phyloP scores from a whole-genome alignment of 2,888 invertebrate species.

The Heliconius hortense region DNA sequence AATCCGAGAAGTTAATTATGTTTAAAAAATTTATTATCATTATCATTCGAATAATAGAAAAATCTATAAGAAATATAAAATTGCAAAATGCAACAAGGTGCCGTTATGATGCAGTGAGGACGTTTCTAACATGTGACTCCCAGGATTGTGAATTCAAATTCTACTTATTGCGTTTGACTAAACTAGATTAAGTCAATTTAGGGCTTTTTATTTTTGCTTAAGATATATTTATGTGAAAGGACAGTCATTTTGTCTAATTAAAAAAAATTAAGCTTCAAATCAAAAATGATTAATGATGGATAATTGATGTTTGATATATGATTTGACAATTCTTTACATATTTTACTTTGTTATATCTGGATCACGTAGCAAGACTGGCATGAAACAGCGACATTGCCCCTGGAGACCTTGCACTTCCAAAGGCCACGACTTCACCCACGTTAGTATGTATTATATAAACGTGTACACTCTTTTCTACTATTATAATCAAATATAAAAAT shows the following conservation, averaged over 20 bases:
- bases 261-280: neutral
- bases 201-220: neutral
- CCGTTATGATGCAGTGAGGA: neutral
- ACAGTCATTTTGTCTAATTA: neutral
- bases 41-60: neutral
- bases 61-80: neutral
- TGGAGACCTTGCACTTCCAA: conserved; percentile 40
- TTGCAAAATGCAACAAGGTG: neutral
- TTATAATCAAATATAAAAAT: conserved; percentile 23
- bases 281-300: neutral
- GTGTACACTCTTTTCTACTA: conserved; percentile 29
- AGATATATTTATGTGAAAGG: neutral
- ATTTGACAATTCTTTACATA: neutral
- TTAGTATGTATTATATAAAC: conserved; percentile 32
- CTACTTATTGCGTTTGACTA: too few relatives aligned
- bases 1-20: conserved; percentile 11
- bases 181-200: neutral
- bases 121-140: neutral
- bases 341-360: neutral
- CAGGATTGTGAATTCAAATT: neutral
- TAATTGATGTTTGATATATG: neutral
- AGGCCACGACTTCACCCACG: conserved; percentile 31
- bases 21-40: neutral
- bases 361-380: neutral
- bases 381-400: conserved; percentile 37